Percentiles rank a stretch among this genome's conserved stretches.
Evolutionary conservation across 1,140 invertebrate species (phyloP).

Genomic region (Liolophura sinensis): DNA sequence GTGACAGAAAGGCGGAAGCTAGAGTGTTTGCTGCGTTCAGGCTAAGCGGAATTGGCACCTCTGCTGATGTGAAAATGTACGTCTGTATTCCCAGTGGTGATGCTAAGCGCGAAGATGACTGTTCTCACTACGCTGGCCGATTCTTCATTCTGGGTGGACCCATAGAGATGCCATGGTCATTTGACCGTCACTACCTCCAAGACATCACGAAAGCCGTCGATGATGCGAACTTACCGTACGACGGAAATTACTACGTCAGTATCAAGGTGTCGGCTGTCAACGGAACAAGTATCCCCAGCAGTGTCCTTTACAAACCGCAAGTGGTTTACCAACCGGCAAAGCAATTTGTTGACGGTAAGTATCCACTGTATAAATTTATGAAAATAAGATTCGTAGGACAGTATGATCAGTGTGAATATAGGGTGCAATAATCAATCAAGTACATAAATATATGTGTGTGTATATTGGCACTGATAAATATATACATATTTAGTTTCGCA

Average conservation of each 20-base stretch:
- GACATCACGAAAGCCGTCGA: slow-evolving; percentile 21
- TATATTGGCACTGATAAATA: too few relatives aligned
- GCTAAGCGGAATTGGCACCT: slow-evolving; percentile 19
- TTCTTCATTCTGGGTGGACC: slow-evolving; percentile 29
- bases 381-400: too few relatives aligned
- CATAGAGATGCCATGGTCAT: slow-evolving; percentile 26
- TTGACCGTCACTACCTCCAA: slow-evolving; percentile 18
- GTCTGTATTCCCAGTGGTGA: slow-evolving; percentile 11
- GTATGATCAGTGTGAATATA: too few relatives aligned
- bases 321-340: slow-evolving; percentile 13
- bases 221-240: not conserved
- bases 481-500: too few relatives aligned
- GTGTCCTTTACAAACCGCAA: slow-evolving; percentile 14
- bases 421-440: too few relatives aligned
- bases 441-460: too few relatives aligned
- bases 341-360: slow-evolving; percentile 22
- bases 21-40: slow-evolving; percentile 22
- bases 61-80: slow-evolving; percentile 24
- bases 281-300: slow-evolving; percentile 12
- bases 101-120: slow-evolving; percentile 5
- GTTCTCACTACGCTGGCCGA: slow-evolving; percentile 20
- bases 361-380: too few relatives aligned
- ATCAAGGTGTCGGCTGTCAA: slow-evolving; percentile 21
- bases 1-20: slow-evolving; percentile 12
- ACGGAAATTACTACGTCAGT: slow-evolving; percentile 19